Evolutionary conservation across 2,113 vertebrate species (phyloP), one percentile per base, ranked within the genome.

Genomic region (Casuarius casuarius): DNA sequence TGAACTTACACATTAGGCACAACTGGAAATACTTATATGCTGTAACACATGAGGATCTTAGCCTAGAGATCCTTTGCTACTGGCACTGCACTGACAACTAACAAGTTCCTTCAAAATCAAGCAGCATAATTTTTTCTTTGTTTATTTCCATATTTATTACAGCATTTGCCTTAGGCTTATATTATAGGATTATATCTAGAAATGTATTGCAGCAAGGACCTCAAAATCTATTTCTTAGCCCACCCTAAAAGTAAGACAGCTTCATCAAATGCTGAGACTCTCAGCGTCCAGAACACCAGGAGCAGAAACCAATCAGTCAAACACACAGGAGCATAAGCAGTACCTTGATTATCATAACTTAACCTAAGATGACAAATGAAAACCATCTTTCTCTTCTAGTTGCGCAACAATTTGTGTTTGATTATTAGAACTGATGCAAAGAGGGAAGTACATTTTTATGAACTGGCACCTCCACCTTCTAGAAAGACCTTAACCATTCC

Each of bases 341-440:
- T 26, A 38, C 80, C 29, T 42, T 89, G 79, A 93, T 95, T 95
- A 91, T 54, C 66, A 73, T 77, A 95, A 87, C 58, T 52, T 87
- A 91, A 93, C 86, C 76, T 75, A 87, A 75, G 80, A 93, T 75
- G 52, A 94, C 22, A 93, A 92, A 96, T 90, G 86, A 87, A 96
- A 96, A 82, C 44, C 48, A 66, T 92, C 73, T 89, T 91, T 94
- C 81, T 82, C n/a, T 81, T 71, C 61, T 80, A 93, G 83, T 72
- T 10, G 0, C 63, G 85, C 61, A 94, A 95, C 38, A 87, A 51
- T 92, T 92, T 90, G 38, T 92, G 76, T 78, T 91, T 91, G 56
- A 49, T 89, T 89, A 85, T 89, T 84, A 89, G 33, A 95, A 89
- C 1, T 61, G 70, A 96, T 87, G 71, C 25, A 73, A 78, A 90